phyloP scores from a whole-genome alignment of 2,888 invertebrate species.

The Tenthredo scrophulariae region DNA sequence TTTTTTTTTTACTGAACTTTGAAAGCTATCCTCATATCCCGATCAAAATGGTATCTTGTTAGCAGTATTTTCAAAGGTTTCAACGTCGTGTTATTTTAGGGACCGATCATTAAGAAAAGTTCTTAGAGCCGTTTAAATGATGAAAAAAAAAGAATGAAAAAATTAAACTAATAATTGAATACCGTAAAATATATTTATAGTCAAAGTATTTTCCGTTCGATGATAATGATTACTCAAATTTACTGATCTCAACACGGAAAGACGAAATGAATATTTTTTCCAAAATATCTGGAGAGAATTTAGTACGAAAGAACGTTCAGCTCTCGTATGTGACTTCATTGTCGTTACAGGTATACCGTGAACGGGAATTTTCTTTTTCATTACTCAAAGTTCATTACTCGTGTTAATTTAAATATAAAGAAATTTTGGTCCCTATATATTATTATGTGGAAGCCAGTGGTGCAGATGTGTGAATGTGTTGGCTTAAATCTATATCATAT shows the following conservation, averaged over 20 bases:
- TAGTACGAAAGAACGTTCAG: not conserved
- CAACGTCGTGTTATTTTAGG: conserved; percentile 42
- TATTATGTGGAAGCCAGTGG: conserved; percentile 67
- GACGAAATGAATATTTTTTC: not conserved
- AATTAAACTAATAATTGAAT: conserved; percentile 45
- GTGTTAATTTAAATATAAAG: conserved; percentile 21
- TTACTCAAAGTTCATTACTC: not conserved
- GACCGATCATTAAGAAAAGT: conserved; percentile 28
- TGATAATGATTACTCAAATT: not conserved
- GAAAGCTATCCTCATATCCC: not conserved
- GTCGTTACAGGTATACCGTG: not conserved
- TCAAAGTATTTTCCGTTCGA: too few relatives aligned
- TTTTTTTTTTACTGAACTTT: not conserved
- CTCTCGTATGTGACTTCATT: not conserved
- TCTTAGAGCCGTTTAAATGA: conserved; percentile 46
- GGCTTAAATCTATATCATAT: conserved; percentile 68
- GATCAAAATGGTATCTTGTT: conserved; percentile 33
- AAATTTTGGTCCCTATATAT: conserved; percentile 71
- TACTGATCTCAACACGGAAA: not conserved
- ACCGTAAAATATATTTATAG: not conserved
- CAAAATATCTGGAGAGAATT: not conserved
- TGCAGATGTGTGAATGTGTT: conserved; percentile 62
- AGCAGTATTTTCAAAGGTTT: conserved; percentile 41
- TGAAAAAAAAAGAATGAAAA: too few relatives aligned
- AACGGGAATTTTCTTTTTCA: not conserved